These are phyloP conservation scores for Larimichthys crocea DNA, from an alignment of 2,113 vertebrate species.

Conservation along the genomic window DNA sequence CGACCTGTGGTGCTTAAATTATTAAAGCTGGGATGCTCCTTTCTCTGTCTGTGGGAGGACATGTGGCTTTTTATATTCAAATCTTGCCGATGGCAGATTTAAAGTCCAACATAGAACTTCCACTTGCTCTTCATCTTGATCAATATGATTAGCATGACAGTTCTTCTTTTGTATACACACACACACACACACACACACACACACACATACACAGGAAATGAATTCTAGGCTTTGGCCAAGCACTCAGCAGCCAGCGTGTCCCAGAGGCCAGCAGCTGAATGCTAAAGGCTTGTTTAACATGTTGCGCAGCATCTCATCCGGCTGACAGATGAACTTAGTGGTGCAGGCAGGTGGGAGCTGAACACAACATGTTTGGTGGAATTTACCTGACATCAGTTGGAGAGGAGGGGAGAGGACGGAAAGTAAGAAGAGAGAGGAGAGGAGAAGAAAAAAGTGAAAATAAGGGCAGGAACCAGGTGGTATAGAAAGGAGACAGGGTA, in stretches of 20 bases:
- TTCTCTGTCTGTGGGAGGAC: not conserved
- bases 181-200: slow-evolving; percentile 7
- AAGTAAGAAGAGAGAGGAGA: slow-evolving; percentile 7
- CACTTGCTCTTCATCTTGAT: slow-evolving; percentile 11
- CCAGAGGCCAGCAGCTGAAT: slow-evolving; percentile 56
- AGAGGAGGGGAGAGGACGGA: not conserved
- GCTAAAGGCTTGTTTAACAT: slow-evolving; percentile 60
- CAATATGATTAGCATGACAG: slow-evolving; percentile 1
- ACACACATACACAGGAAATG: slow-evolving; percentile 3
- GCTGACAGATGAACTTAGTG: slow-evolving; percentile 55
- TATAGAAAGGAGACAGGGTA: not conserved
- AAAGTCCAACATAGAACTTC: not conserved
- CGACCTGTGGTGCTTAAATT: not conserved
- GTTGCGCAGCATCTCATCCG: slow-evolving; percentile 13
- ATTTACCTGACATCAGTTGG: slow-evolving; percentile 39
- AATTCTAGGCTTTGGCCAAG: slow-evolving; percentile 9
- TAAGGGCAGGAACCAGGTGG: slow-evolving; percentile 2
- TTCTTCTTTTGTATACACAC: not conserved
- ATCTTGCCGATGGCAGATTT: not conserved
- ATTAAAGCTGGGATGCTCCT: not conserved
- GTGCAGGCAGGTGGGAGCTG: slow-evolving; percentile 51
- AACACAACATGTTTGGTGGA: slow-evolving; percentile 50
- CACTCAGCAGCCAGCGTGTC: slow-evolving; percentile 29
- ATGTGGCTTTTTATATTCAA: slow-evolving; percentile 1
- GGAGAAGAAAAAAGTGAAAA: not conserved